phyloP scores from a whole-genome alignment of 2,888 invertebrate genomes.

The Lingula anatina region DNA sequence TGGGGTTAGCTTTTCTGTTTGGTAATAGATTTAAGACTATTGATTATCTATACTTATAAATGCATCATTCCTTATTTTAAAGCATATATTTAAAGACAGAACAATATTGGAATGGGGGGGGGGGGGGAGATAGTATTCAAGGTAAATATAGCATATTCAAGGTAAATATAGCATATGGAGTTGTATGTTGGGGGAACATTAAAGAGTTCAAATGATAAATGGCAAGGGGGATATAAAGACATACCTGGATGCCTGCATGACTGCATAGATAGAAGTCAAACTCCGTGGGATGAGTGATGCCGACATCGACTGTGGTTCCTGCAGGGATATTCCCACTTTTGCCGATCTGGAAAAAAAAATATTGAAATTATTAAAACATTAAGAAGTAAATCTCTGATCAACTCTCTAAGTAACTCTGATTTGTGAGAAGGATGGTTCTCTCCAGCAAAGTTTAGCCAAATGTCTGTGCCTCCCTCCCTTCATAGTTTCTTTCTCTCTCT shows the following conservation, averaged over 20 bases:
- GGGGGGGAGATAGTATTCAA: too few species aligned
- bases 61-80: too few species aligned
- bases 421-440: not conserved
- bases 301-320: conserved; percentile 98
- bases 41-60: too few species aligned
- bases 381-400: not conserved
- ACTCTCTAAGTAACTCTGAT: too few species aligned
- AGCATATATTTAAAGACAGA: too few species aligned
- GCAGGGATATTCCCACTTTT: conserved; percentile 99
- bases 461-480: too few species aligned
- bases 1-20: too few species aligned
- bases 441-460: not conserved
- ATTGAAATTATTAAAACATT: not conserved
- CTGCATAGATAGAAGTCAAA: conserved; percentile 99
- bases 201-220: conserved; percentile 90
- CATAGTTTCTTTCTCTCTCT: too few species aligned
- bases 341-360: conserved; percentile 61
- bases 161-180: too few species aligned
- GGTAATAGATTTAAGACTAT: too few species aligned
- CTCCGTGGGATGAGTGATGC: conserved; percentile 99
- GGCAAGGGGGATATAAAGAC: conserved; percentile 54
- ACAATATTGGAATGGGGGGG: too few species aligned
- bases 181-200: conserved; percentile 85
- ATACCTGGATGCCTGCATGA: conserved; percentile 61
- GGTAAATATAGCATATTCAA: too few species aligned